phyloP scores from a whole-genome alignment of 2,113 vertebrate genomes.

The Corapipo altera region DNA sequence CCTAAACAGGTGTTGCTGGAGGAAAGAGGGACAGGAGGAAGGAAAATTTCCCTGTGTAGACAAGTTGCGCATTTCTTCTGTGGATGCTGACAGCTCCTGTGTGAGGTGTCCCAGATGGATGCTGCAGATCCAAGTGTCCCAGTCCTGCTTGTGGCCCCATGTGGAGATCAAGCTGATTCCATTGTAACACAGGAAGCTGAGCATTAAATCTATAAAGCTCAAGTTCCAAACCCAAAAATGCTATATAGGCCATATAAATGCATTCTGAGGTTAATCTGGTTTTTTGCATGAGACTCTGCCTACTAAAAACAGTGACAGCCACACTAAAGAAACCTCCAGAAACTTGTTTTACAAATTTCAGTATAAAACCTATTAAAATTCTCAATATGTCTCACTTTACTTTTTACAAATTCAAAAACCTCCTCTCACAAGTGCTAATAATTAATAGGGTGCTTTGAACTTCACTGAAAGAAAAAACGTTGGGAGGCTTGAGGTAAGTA shows the following conservation, averaged over 20 bases:
- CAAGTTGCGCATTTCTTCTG: background rate
- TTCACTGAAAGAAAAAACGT: background rate
- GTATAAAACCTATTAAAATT: slow-evolving; percentile 48
- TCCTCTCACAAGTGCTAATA: slow-evolving; percentile 51
- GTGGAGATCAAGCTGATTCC: background rate
- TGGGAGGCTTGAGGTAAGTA: slow-evolving; percentile 58
- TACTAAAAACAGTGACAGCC: background rate
- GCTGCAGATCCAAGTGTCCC: background rate
- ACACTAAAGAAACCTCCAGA: background rate
- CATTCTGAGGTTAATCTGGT: background rate
- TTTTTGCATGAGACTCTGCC: background rate
- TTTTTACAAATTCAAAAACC: slow-evolving; percentile 58
- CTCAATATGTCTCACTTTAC: slow-evolving; percentile 33
- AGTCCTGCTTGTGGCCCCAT: background rate
- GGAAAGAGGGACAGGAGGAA: background rate
- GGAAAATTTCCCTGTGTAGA: background rate
- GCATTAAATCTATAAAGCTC: background rate
- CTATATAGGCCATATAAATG: background rate
- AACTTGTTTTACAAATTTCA: slow-evolving; percentile 45
- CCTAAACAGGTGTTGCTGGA: background rate
- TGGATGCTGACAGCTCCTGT: background rate
- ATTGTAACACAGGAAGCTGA: background rate
- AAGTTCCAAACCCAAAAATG: background rate
- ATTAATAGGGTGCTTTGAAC: slow-evolving; percentile 65
- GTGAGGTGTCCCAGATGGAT: background rate